phyloP scores from a whole-genome alignment of 2,888 invertebrate species.

The Drosophila diplacantha region DNA sequence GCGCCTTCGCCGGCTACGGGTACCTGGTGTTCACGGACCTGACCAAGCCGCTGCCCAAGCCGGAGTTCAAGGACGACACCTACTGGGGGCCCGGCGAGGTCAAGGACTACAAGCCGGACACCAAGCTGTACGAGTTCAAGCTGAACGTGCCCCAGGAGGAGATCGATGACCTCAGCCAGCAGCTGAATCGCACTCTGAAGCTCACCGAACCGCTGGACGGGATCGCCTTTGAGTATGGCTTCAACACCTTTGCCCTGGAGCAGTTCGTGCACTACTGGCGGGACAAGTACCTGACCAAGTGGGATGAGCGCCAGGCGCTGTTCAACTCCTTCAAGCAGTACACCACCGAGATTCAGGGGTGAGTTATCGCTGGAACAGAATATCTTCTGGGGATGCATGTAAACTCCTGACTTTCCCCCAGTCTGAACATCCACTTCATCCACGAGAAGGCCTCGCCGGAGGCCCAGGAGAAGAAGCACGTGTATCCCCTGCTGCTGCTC shows the following conservation, averaged over 20 bases:
- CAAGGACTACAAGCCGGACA: slow-evolving; percentile 68
- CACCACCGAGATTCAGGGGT: slow-evolving; percentile 85
- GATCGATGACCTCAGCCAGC: slow-evolving; percentile 81
- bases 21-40: slow-evolving; percentile 63
- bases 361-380: background rate
- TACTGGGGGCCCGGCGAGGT: slow-evolving; percentile 76
- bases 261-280: slow-evolving; percentile 88
- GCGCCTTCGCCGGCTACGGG: slow-evolving; percentile 55
- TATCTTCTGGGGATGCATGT: background rate
- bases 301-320: slow-evolving; percentile 82
- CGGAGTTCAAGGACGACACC: slow-evolving; percentile 69
- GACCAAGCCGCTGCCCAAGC: slow-evolving; percentile 70
- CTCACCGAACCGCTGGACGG: slow-evolving; percentile 82
- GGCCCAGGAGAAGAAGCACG: slow-evolving; percentile 73
- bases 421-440: slow-evolving; percentile 84
- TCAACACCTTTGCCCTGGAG: slow-evolving; percentile 84
- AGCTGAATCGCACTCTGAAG: slow-evolving; percentile 80
- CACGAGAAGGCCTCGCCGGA: slow-evolving; percentile 79
- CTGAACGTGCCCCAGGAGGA: slow-evolving; percentile 58
- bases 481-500: slow-evolving; percentile 84
- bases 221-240: slow-evolving; percentile 87
- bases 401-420: slow-evolving; percentile 25
- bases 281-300: slow-evolving; percentile 83
- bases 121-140: slow-evolving; percentile 65
- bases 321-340: slow-evolving; percentile 87